Evolutionary conservation across 1,140 invertebrate genomes (phyloP), one percentile per base, ranked within the genome.

Genomic region (Papilio polytes): DNA sequence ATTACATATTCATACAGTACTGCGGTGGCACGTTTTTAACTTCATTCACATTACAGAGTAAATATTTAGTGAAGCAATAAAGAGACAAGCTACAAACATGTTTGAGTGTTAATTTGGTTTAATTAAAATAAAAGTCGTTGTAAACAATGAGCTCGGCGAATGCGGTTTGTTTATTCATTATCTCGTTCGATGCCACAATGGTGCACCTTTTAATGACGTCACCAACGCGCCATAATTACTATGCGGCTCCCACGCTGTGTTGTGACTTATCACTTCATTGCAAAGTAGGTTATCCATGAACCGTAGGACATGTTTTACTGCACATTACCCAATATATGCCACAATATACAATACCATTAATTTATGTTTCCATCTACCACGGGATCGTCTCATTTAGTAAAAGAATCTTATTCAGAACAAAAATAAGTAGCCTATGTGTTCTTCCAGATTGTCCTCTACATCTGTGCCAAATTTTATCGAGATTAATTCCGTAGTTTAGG

Each of bases 31-130:
- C 13, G 20, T 26, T 66, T 66, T 66, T 22, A 22, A 59, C 22
- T 66, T 31, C 10, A 66, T 66, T 66, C 13, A 20, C n/a, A 59
- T 20, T 59, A 31, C 20, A 59, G 9, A 22, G 56, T 26, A 26
- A 31, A 15, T 70, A 70, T 31, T 70, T 70, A 31, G 3, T 63
- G 20, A 31, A 70, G 26, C 63, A 70, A 70, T 70, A 70, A 70
- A 70, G 26, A 70, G 63, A 70, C 63, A 70, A 70, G 63, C 63
- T 10, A 31, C 63, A 31, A 70, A 70, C 63, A 15, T 70, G 63
- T 70, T 70, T 70, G 63, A 70, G 63, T 70, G 63, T 70, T 15
- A 36, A 70, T 70, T 70, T 70, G 63, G 63, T 70, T 70, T 70
- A 70, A 70, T 70, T 70, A 31, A 31, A 70, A 70, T 70, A 70